Base-by-base conservation (phyloP, 2,888 invertebrate species). In the Lasiommata megera region DNA sequence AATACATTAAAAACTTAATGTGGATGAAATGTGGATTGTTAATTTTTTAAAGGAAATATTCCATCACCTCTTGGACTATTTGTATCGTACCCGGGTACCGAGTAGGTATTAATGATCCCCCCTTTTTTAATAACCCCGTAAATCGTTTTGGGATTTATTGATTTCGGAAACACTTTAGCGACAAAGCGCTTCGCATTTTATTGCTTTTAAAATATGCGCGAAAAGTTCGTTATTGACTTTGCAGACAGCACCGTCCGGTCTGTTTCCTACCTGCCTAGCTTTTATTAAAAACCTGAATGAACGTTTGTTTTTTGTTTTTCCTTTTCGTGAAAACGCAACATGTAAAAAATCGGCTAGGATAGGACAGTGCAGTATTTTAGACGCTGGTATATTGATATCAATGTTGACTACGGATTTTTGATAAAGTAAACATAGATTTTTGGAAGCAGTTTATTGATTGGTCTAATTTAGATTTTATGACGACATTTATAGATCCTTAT, bases 101-200 rank as follows among this genome's bases (percentile, higher is more conserved):
- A 46, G 41, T 52, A 47, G 60, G 60, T 59, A 62, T 67, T 64
- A 64, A 64, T 60, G 50, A 56, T 38, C 44, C 36, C 53, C 58
- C 55, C 61, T 62, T 61, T 62, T 66, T 64, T 62, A 67, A 64
- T 63, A 62, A 58, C 59, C 54, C 43, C 37, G 41, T 54, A 52
- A 57, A 61, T 61, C 54, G 52, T 57, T 47, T 43, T 47, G 40
- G 50, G 57, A 60, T 64, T 61, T 56, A 63, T 65, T 55, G 54
- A 64, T 58, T 61, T 56, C 40, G 36, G 48, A 43, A 56, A 29
- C 31, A 34, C 28, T 50, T 40, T 34, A 44, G 43, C 37, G 54
- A 48, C 48, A 43, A 48, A 54, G 44, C 47, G 47, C 43, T 56
- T 17, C 11, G 29, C 9, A 14, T 56, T 47, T 56, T 48, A 55